Percentiles rank a stretch among this genome's conserved stretches.
Conservation (phyloP, 1,140 invertebrate genomes). For the Bursaphelenchus mucronatus region DNA sequence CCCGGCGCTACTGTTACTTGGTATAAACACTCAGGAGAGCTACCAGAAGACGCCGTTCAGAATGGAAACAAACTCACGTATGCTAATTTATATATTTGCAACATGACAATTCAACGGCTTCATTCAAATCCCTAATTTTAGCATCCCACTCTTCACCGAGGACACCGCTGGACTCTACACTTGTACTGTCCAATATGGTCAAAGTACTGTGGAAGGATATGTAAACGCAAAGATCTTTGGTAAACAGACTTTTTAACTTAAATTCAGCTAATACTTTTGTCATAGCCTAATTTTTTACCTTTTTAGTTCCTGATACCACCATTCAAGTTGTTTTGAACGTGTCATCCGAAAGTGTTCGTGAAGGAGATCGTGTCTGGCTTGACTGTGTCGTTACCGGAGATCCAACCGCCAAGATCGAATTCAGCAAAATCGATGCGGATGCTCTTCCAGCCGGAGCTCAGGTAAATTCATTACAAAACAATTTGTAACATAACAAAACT, state of each 20-base stretch:
- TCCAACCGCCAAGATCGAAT: conserved; percentile 48
- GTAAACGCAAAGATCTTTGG: conserved; percentile 60
- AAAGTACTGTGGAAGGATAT: conserved; percentile 53
- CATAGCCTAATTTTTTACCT: background rate
- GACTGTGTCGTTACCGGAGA: conserved; percentile 58
- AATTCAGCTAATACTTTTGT: conserved; percentile 1
- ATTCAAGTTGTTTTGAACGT: conserved; percentile 59
- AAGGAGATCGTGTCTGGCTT: conserved; percentile 57
- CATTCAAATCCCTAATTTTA: conserved; percentile 24
- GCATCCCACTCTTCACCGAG: conserved; percentile 56
- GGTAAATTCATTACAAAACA: conserved; percentile 34
- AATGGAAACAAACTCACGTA: conserved; percentile 55
- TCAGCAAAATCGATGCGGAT: conserved; percentile 55
- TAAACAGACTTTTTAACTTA: conserved; percentile 15
- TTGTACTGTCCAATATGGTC: conserved; percentile 53
- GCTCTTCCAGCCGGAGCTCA: conserved; percentile 50
- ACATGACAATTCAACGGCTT: background rate
- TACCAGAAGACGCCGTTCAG: conserved; percentile 49
- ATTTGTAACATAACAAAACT: background rate
- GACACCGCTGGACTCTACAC: conserved; percentile 49
- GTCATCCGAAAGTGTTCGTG: conserved; percentile 49
- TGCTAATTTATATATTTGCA: background rate
- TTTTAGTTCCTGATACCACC: conserved; percentile 59
- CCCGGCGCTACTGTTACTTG: conserved; percentile 55
- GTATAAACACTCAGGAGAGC: conserved; percentile 42